Evolutionary conservation across 2,888 invertebrate genomes (phyloP), one percentile per base, ranked within the genome.

Genomic region (Stenotaenia linearis): DNA sequence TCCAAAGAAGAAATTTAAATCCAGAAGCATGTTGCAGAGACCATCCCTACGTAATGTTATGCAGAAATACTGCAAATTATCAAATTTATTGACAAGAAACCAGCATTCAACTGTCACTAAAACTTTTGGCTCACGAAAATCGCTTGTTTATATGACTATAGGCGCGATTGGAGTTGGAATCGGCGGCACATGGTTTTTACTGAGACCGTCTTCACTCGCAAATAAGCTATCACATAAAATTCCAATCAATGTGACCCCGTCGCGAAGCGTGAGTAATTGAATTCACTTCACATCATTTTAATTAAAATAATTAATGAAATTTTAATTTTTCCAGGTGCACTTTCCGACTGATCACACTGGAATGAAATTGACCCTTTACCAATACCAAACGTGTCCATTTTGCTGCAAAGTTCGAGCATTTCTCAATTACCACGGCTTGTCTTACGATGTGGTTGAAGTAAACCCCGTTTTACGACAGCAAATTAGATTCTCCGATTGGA

Each of bases 311-410:
- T 37, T 37, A 9, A 10, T 37, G 3, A 10, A 37, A 5, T 12
- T 37, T 32, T 9, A 37, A 12, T 2, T 37, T 37, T 37, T 6
- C 15, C 10, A 61, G 69, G 69, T 61, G 23, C 9, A 9, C 15
- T 61, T 25, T 61, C 4, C 69, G n/a, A 87, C 89, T 3, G 93
- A 94, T 84, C 87, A 85, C 0, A 89, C 89, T 74, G 91, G 92
- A 7, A 87, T 96, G 80, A 92, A 95, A 83, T 87, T 99, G 75
- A 92, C 94, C 0, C 88, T 99, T 21, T 99, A 94, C 85, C 99
- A 99, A 88, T 99, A 97, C 85, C 94, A 97, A 84, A 97, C 97
- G 0, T 99, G 98, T 85, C 98, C 98, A 0, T 98, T 98, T 86
- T 98, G 98, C 87, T 97, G 97, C 85, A 98, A 98, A 89, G 86